Conservation (phyloP, 2,797 vertebrate species). For the Artibeus lituratus region DNA sequence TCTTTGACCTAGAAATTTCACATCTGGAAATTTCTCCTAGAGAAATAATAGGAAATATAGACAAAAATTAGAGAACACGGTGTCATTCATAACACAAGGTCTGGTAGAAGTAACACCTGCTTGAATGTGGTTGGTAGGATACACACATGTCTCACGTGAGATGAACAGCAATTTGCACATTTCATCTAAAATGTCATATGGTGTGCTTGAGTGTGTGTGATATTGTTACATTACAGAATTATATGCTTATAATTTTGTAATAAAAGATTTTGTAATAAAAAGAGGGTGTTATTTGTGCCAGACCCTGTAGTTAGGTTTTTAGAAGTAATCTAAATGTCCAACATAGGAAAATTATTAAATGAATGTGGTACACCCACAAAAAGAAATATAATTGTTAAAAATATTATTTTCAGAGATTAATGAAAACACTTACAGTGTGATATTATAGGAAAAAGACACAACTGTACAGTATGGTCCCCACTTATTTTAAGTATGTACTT, state of each 20-base stretch:
- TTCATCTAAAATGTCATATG: too few relatives aligned
- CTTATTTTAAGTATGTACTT: neutral
- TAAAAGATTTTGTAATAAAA: too few relatives aligned
- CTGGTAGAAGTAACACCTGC: too few relatives aligned
- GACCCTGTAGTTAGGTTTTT: neutral
- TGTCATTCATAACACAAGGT: neutral
- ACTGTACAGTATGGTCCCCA: neutral
- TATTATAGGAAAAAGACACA: neutral
- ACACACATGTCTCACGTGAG: too few relatives aligned
- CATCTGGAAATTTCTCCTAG: neutral
- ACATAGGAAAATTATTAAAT: slow-evolving; percentile 10
- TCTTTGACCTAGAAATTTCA: slow-evolving; percentile 10
- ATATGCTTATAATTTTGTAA: too few relatives aligned
- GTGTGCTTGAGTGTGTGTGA: too few relatives aligned
- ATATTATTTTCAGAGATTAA: neutral
- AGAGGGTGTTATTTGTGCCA: too few relatives aligned
- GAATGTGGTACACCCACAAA: neutral
- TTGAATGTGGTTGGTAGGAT: too few relatives aligned
- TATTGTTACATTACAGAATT: too few relatives aligned
- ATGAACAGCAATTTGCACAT: too few relatives aligned
- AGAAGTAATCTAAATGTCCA: slow-evolving; percentile 8
- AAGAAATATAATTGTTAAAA: neutral
- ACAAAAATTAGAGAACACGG: neutral
- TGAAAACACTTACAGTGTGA: neutral
- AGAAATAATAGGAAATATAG: slow-evolving; percentile 18